These are phyloP conservation scores for Brachionus plicatilis DNA, from an alignment of 1,140 invertebrate species.

Conservation along the genomic window DNA sequence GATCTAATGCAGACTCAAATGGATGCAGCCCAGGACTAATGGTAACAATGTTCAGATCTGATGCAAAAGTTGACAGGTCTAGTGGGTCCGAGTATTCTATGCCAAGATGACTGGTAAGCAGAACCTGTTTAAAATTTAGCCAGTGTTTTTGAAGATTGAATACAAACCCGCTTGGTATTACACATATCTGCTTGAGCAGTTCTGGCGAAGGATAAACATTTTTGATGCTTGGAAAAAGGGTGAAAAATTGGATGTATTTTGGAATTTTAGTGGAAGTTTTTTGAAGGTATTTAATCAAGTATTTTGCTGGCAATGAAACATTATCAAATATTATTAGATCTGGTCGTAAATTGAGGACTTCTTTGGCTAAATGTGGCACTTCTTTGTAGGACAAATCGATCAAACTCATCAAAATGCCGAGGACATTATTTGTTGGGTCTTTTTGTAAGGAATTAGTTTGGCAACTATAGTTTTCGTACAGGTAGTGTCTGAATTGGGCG, in stretches of 20 bases:
- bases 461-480: not conserved
- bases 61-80: not conserved
- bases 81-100: not conserved
- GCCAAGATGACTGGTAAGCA: not conserved
- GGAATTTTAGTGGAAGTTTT: not conserved
- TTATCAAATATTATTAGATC: not conserved
- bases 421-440: not conserved
- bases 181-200: not conserved
- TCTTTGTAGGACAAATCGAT: not conserved
- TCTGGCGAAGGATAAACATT: not conserved
- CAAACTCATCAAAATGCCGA: not conserved
- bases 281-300: not conserved
- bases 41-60: slow-evolving; percentile 1
- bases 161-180: not conserved
- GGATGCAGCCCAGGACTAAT: slow-evolving; percentile 12
- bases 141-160: not conserved
- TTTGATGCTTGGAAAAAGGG: not conserved
- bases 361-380: not conserved
- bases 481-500: not conserved
- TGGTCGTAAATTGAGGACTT: not conserved
- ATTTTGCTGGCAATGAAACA: not conserved
- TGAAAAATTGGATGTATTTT: not conserved
- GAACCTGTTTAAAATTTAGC: not conserved
- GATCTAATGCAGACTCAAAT: not conserved
- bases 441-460: not conserved